A percentile compares a stretch with the other conserved stretches of the same genome.
These are phyloP conservation scores for Lampris incognitus DNA, from an alignment of 2,113 vertebrate species.

Conservation along the genomic window DNA sequence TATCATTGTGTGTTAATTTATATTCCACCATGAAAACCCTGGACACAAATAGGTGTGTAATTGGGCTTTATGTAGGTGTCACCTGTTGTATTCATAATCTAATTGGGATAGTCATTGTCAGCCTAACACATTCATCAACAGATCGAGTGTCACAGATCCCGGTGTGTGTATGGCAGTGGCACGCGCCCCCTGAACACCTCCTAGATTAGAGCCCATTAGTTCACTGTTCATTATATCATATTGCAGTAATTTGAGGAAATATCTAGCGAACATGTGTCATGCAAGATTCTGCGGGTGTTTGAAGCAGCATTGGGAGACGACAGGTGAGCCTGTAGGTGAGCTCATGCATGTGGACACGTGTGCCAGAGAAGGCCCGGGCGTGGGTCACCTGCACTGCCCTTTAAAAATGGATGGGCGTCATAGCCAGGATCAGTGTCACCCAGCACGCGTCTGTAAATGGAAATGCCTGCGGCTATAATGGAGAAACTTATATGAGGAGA, in stretches of 20 bases:
- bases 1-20: constrained; percentile 48
- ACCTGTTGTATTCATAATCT: constrained; percentile 78
- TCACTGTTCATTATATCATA: constrained; percentile 70
- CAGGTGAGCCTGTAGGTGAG: constrained; percentile 26
- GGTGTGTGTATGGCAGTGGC: constrained; percentile 56
- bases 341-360: constrained; percentile 34
- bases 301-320: constrained; percentile 7
- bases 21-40: constrained; percentile 43
- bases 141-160: constrained; percentile 67
- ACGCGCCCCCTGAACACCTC: constrained; percentile 65
- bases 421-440: constrained; percentile 76
- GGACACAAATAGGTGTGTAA: constrained; percentile 69
- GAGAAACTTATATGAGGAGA: constrained; percentile 67
- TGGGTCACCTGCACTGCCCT: constrained; percentile 71
- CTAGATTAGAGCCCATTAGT: constrained; percentile 49
- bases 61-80: constrained; percentile 75
- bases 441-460: constrained; percentile 71
- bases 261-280: constrained; percentile 55
- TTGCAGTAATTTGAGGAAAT: constrained; percentile 81
- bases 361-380: constrained; percentile 60
- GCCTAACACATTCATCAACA: constrained; percentile 61
- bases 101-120: constrained; percentile 74
- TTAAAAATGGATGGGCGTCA: constrained; percentile 85
- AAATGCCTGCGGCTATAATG: constrained; percentile 62
- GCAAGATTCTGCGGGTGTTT: constrained; percentile 40